Conservation (phyloP, 1,140 invertebrate genomes). For the Ectropis grisescens region DNA sequence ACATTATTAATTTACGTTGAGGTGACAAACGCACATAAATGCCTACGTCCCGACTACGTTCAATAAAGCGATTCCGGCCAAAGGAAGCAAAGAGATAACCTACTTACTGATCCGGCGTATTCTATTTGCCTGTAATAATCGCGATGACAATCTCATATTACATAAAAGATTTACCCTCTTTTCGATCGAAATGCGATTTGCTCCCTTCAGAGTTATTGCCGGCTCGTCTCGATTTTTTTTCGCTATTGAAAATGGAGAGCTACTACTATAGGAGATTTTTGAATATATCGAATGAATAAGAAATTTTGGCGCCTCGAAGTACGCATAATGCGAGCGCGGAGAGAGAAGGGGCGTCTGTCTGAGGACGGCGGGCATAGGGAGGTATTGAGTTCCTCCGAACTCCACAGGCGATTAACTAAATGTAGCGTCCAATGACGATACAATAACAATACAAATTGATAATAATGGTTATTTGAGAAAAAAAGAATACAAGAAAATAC, state of each 20-base stretch:
- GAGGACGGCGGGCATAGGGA: conserved; percentile 4
- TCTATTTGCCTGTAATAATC: conserved; percentile 70
- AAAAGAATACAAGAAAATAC: no score
- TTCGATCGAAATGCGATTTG: conserved; percentile 67
- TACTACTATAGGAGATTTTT: conserved; percentile 54
- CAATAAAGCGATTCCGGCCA: conserved; percentile 58
- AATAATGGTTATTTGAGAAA: no score
- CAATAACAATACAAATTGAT: no score
- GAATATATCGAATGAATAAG: conserved; percentile 63
- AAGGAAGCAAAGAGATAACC: conserved; percentile 65
- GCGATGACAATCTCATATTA: conserved; percentile 70
- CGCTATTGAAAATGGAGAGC: conserved; percentile 50
- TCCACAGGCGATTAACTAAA: no score
- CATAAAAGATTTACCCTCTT: conserved; percentile 69
- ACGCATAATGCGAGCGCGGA: conserved; percentile 32
- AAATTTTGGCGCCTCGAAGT: conserved; percentile 46
- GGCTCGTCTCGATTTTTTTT: conserved; percentile 55
- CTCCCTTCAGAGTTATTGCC: conserved; percentile 59
- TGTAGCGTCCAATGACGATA: no score
- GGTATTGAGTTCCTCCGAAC: no score
- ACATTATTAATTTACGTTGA: conserved; percentile 6
- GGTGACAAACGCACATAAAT: conserved; percentile 25
- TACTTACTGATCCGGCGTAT: conserved; percentile 67
- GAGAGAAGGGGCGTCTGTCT: conserved; percentile 4
- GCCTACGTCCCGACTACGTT: conserved; percentile 35